phyloP scores from a whole-genome alignment of 1,140 invertebrate species.

The Meloidogyne exigua region DNA sequence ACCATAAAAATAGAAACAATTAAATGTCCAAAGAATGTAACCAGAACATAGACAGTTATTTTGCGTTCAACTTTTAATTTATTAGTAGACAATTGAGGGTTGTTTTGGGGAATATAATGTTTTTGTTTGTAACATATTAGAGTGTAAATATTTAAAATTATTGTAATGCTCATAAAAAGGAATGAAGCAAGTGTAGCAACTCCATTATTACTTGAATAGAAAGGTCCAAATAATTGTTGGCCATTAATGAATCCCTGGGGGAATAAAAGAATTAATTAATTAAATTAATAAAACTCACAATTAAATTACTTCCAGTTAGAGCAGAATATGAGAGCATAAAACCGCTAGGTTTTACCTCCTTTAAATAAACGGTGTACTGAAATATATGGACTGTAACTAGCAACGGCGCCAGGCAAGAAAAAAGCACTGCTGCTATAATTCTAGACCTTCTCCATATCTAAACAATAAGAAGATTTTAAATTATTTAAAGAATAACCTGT shows the following conservation, averaged over 20 bases:
- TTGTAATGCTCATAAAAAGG: not conserved
- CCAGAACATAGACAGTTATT: not conserved
- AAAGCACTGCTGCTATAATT: not conserved
- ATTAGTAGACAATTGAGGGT: not conserved
- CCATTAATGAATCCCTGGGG: not conserved
- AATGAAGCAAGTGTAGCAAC: not conserved
- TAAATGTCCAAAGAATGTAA: not conserved
- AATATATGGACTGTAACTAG: not conserved
- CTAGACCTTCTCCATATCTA: not conserved
- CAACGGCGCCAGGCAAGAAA: not conserved
- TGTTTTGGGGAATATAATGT: not conserved
- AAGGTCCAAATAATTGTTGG: not conserved
- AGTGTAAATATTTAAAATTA: not conserved
- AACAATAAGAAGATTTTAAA: no score
- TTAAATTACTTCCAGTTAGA: no score
- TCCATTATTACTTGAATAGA: conserved; percentile 1
- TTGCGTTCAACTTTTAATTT: not conserved
- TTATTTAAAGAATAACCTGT: not conserved
- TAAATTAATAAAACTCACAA: no score
- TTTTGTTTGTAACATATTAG: not conserved
- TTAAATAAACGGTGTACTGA: not conserved
- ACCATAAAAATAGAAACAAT: not conserved
- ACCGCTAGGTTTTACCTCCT: not conserved
- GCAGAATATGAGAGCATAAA: not conserved
- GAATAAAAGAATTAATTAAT: no score